Base-by-base conservation (phyloP, 2,797 vertebrate genomes). In the Telmatherina bonti region DNA sequence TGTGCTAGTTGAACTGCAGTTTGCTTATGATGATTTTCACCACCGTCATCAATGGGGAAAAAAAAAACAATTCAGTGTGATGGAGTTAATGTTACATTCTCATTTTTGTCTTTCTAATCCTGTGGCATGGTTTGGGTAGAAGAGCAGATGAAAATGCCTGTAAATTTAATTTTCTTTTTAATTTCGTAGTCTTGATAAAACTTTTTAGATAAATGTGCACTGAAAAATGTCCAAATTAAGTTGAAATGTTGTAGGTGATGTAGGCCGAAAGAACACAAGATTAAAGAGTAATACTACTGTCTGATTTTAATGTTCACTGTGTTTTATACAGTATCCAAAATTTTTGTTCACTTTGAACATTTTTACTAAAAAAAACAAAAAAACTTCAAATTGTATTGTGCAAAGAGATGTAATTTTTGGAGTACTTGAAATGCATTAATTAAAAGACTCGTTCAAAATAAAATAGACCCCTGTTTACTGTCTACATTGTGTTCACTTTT, bases 381-480 rank as follows among this genome's bases (percentile, higher is more conserved):
- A 96, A 79, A 89, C 83, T 96, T 95, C 94, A 96, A 97, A 95
- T 96, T 96, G 96, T 99, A 98, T 98, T 96, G 98, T 99, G 97
- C 95, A 95, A 95, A 98, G 95, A 94, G 93, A 96, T 99, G 97
- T 99, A 97, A 97, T 96, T 95, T 98, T 98, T 96, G 96, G 97
- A 98, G 94, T 95, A 97, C 97, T 97, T 99, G 97, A 99, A 97
- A 96, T 97, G 97, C 97, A 97, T 98, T 98, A 98, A 99, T 99
- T 98, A 96, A 95, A 98, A 98, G 96, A 98, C 93, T 95, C 95
- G 95, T 96, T 95, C 94, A 95, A 97, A 96, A 95, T 92, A 89
- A 92, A 93, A 89, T 90, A 87, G 92, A 89, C 80, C 85, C 84
- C 87, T 88, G 86, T 89, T 92, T 90, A 86, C 88, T 92, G 88